These are phyloP conservation scores for Pelusios castaneus DNA, from an alignment of 2,113 vertebrate species.

Conservation along the genomic window DNA sequence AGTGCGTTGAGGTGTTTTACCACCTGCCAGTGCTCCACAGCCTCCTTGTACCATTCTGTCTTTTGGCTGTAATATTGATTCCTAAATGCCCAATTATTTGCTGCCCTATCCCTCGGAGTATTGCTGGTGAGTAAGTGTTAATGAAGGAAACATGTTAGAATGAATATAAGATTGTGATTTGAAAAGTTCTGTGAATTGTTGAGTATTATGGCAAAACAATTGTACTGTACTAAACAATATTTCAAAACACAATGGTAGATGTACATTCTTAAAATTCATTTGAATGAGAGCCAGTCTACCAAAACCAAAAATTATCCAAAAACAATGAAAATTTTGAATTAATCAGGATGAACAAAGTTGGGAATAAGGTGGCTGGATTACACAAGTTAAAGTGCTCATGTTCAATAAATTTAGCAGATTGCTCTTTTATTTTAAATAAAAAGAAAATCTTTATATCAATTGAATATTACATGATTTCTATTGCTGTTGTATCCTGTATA, in stretches of 20 bases:
- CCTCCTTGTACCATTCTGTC: background rate
- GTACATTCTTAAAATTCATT: background rate
- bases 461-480: constrained; percentile 32
- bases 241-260: background rate
- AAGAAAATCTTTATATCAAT: constrained; percentile 1
- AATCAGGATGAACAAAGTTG: background rate
- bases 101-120: background rate
- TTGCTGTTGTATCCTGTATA: constrained; percentile 55
- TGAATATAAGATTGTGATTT: background rate
- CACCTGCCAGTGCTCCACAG: background rate
- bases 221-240: background rate
- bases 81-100: background rate
- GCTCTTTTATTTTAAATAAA: background rate
- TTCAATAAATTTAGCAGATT: constrained; percentile 2
- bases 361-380: background rate
- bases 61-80: background rate
- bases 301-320: background rate
- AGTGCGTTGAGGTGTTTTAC: background rate
- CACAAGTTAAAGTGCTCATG: background rate
- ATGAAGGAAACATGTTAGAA: background rate
- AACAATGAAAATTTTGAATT: background rate
- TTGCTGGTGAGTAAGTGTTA: background rate
- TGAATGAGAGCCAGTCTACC: background rate
- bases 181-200: background rate
- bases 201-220: background rate